A percentile compares a stretch with the other conserved stretches of the same genome.
These are phyloP conservation scores for Chamaetylas fuelleborni DNA, from an alignment of 2,113 vertebrate genomes.

Conservation along the genomic window DNA sequence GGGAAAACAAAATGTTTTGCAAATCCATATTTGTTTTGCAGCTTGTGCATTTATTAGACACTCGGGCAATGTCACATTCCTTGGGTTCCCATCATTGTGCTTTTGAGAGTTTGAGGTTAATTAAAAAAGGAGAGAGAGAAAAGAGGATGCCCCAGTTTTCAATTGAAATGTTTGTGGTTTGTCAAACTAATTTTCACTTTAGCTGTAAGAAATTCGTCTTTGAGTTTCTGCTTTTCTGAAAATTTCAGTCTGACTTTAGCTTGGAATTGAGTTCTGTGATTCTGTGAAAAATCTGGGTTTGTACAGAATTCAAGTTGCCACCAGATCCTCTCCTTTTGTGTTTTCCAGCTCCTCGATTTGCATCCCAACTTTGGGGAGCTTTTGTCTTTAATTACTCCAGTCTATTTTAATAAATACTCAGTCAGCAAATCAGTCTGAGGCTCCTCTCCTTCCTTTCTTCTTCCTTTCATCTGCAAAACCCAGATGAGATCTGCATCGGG, in stretches of 20 bases:
- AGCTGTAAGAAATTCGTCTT: background rate
- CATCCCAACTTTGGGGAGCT: background rate
- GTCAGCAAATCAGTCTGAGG: background rate
- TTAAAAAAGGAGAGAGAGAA: background rate
- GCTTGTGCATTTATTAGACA: constrained; percentile 28
- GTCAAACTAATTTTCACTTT: background rate
- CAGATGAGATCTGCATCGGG: background rate
- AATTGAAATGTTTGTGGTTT: background rate
- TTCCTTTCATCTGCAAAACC: constrained; percentile 5
- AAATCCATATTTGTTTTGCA: constrained; percentile 13
- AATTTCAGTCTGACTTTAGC: background rate
- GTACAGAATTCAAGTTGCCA: background rate
- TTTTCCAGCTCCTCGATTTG: background rate
- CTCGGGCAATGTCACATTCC: constrained; percentile 1
- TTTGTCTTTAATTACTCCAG: background rate
- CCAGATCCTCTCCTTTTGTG: background rate
- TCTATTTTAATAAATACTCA: constrained; percentile 37
- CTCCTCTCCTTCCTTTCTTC: background rate
- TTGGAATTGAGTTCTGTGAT: background rate
- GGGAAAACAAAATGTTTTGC: constrained; percentile 7
- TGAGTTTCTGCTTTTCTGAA: background rate
- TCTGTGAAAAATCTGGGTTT: background rate
- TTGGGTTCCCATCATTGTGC: background rate
- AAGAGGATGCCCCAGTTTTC: background rate
- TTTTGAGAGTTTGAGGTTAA: constrained; percentile 26